Conservation (phyloP, 2,797 vertebrate genomes). For the Acrocephalus scirpaceus region DNA sequence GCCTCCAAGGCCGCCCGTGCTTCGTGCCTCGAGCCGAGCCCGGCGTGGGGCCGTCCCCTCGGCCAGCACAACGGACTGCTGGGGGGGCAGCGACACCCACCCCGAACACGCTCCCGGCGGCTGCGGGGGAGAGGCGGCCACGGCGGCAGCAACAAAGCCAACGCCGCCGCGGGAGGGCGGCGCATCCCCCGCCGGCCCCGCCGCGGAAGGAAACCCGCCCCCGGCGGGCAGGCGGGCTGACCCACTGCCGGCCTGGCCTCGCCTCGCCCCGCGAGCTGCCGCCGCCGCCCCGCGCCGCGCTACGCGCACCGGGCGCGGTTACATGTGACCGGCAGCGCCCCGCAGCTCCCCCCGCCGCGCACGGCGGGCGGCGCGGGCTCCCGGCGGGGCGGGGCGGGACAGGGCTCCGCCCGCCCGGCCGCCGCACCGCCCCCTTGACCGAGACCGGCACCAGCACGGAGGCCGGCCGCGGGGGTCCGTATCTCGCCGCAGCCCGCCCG, state of each 20-base stretch:
- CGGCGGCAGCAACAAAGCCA: not conserved
- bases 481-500: accelerated
- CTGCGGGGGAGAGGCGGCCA: not conserved
- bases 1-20: not conserved
- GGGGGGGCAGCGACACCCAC: not conserved
- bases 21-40: not conserved
- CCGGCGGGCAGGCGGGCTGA: too few species aligned
- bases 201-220: not conserved
- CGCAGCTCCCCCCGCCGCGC: not conserved
- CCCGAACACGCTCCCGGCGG: not conserved
- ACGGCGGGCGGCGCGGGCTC: not conserved
- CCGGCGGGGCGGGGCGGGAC: not conserved
- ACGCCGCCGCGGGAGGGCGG: not conserved
- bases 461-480: accelerated
- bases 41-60: not conserved
- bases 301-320: not conserved
- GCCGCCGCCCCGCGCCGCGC: accelerated
- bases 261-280: not conserved
- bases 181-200: not conserved
- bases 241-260: not conserved
- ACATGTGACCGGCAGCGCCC: not conserved
- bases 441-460: not conserved
- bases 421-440: not conserved
- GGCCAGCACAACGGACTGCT: not conserved
- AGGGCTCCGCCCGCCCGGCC: not conserved